These are phyloP conservation scores for Netelia fuscicornis DNA, from an alignment of 2,888 invertebrate genomes.

Conservation along the genomic window DNA sequence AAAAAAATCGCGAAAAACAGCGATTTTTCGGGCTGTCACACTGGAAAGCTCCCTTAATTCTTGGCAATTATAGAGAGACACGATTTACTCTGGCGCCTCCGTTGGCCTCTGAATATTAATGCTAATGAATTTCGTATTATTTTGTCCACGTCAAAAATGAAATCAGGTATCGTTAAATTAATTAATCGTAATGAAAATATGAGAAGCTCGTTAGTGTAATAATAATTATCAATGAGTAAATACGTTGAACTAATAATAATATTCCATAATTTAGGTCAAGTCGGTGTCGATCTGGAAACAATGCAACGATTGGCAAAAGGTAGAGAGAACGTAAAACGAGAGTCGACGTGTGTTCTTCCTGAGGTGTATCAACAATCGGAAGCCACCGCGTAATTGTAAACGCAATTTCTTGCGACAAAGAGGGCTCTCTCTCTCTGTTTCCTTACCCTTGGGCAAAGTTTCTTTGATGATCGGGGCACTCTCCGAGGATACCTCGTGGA, in stretches of 20 bases:
- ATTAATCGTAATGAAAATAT: background rate
- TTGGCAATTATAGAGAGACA: background rate
- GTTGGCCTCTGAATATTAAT: background rate
- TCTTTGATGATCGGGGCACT: slow-evolving; percentile 2
- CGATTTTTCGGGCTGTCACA: too few relatives aligned
- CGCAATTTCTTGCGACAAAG: slow-evolving; percentile 57
- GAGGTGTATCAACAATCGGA: background rate
- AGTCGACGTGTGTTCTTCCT: background rate
- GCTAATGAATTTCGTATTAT: slow-evolving; percentile 2
- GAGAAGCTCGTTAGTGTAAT: too few relatives aligned
- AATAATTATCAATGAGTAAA: background rate
- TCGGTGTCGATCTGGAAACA: background rate
- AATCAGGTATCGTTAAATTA: background rate
- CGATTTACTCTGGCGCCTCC: background rate
- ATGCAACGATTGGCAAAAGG: background rate
- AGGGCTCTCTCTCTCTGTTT: background rate
- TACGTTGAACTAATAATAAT: background rate
- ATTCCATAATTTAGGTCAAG: too few relatives aligned
- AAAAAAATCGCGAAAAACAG: too few relatives aligned
- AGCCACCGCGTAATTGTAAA: slow-evolving; percentile 44
- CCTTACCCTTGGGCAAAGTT: slow-evolving; percentile 15
- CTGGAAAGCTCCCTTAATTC: too few relatives aligned
- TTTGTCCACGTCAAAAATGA: background rate
- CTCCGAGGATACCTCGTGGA: slow-evolving; percentile 18
- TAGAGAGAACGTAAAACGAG: background rate